Evolutionary conservation across 2,113 vertebrate species (phyloP), one percentile per base, ranked within the genome.

Genomic region (Serinus canaria): DNA sequence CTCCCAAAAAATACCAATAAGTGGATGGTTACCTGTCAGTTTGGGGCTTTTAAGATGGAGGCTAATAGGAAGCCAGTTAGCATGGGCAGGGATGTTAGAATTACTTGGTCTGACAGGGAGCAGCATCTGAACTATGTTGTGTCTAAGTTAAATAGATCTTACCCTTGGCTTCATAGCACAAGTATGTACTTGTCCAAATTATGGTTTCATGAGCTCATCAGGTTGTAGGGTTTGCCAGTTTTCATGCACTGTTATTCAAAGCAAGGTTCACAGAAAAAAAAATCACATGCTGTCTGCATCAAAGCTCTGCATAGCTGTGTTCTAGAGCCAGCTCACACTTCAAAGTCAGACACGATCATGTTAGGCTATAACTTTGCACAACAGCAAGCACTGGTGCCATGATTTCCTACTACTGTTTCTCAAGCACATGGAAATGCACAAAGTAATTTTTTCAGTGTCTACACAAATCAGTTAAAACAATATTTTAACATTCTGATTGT

Each of bases 401-500:
- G 52, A 91, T 91, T 93, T 92, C 80, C 14, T 44, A 53, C 75
- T 73, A 70, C 33, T 89, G 22, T 79, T 80, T 72, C 10, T n/a
- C 37, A 83, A 83, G 67, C 46, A 52, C 33, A 41, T 60, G 27
- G 55, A 96, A 97, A 88, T 15, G 10, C 49, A 85, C 10, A 58
- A 59, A 89, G 41, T 14, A 60, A 62, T 64, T 95, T 89, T 89
- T 90, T 91, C 68, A 66, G 13, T 55, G 62, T 77, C 77, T 50
- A 53, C 7, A 69, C 22, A 93, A 67, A 74, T 68, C 62, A 94
- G 37, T 73, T 91, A 92, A 91, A 93, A 72, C 10, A 13, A 49
- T 37, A 75, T 78, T 95, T 91, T 87, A 96, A 83, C 22, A 27
- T 92, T 94, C 74, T 93, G 46, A 82, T 92, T 90, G 18, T 37